Percentiles rank a stretch among this genome's conserved stretches.
Evolutionary conservation across 2,797 vertebrate species (phyloP).

Genomic region (Poeciliopsis turneri): DNA sequence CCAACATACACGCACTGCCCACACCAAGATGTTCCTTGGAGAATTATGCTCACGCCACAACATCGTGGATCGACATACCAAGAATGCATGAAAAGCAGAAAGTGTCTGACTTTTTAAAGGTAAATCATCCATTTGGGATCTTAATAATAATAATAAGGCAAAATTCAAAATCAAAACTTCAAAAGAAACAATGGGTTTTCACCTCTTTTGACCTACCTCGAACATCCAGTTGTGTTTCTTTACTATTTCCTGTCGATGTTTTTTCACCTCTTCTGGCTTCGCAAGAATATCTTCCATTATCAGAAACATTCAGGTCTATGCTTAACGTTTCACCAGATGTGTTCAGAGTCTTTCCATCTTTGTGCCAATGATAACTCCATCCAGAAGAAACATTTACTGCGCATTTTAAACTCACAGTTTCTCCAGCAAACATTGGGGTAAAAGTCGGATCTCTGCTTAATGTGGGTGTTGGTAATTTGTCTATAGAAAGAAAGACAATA

Average conservation of each 20-base stretch:
- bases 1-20: not conserved
- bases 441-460: slow-evolving; percentile 19
- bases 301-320: not conserved
- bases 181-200: not conserved
- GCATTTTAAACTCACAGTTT: slow-evolving; percentile 53
- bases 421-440: slow-evolving; percentile 55
- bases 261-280: slow-evolving; percentile 30
- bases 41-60: slow-evolving; percentile 39
- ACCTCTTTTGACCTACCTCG: slow-evolving; percentile 35
- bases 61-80: slow-evolving; percentile 61
- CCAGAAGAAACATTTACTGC: slow-evolving; percentile 24
- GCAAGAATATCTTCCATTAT: slow-evolving; percentile 38
- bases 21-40: slow-evolving; percentile 1
- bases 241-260: slow-evolving; percentile 8
- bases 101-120: not conserved
- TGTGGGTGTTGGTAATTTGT: slow-evolving; percentile 36
- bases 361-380: slow-evolving; percentile 66
- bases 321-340: not conserved
- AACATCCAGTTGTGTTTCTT: slow-evolving; percentile 5
- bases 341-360: rapidly evolving
- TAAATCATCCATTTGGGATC: not conserved
- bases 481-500: slow-evolving; percentile 30
- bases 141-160: too few species aligned
- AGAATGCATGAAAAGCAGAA: slow-evolving; percentile 21
- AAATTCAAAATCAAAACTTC: not conserved